phyloP scores from a whole-genome alignment of 2,888 invertebrate genomes.

The Oeneis ivallda region DNA sequence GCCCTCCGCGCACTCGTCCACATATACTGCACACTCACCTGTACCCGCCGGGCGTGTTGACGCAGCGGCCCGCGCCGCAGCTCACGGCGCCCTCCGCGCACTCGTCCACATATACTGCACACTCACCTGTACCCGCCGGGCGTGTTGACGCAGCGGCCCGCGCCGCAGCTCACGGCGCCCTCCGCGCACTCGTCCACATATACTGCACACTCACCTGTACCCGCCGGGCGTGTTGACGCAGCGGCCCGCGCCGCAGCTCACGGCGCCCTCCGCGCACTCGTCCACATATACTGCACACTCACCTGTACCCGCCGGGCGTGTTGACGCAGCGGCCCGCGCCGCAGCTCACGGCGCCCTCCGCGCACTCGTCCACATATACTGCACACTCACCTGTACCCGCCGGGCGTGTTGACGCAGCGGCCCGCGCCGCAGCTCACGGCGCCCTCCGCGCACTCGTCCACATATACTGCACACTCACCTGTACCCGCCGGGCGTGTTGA shows the following conservation, averaged over 20 bases:
- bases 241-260: constrained; percentile 89
- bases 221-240: constrained; percentile 92
- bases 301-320: constrained; percentile 91
- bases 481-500: constrained; percentile 92
- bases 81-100: constrained; percentile 88
- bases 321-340: constrained; percentile 91
- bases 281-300: no score
- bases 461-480: no score
- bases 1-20: constrained; percentile 85
- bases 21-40: no score
- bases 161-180: constrained; percentile 89
- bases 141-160: constrained; percentile 90
- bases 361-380: constrained; percentile 83
- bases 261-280: constrained; percentile 86
- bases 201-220: constrained; percentile 89
- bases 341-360: constrained; percentile 89
- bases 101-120: no score
- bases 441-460: constrained; percentile 85
- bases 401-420: constrained; percentile 90
- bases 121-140: constrained; percentile 90
- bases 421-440: constrained; percentile 91
- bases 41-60: constrained; percentile 92
- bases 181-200: constrained; percentile 85
- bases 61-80: constrained; percentile 90
- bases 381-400: constrained; percentile 90